phyloP scores from a whole-genome alignment of 2,113 vertebrate genomes.

The Pseudorhombus dupliciocellatus region DNA sequence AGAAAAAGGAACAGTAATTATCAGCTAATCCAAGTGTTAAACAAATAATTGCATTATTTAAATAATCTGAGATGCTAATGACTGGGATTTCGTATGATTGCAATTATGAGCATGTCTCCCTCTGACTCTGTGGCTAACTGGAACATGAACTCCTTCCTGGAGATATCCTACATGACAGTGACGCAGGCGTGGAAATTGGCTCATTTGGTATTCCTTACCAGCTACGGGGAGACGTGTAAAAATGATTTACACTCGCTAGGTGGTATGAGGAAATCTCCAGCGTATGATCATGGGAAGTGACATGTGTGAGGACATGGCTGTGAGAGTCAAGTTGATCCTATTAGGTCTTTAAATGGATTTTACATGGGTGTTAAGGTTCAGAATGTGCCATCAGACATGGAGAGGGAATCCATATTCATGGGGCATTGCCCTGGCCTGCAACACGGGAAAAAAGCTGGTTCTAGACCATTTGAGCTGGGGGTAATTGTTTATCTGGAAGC shows the following conservation, averaged over 20 bases:
- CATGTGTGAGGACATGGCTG: conserved; percentile 59
- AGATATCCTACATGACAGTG: not conserved
- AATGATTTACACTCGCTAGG: conserved; percentile 25
- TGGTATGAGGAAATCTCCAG: conserved; percentile 27
- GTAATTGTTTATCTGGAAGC: conserved; percentile 77
- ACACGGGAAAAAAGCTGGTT: conserved; percentile 58
- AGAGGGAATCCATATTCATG: conserved; percentile 80
- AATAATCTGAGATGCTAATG: conserved; percentile 68
- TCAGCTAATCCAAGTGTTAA: conserved; percentile 59
- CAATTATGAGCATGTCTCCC: conserved; percentile 47
- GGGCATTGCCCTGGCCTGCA: conserved; percentile 33
- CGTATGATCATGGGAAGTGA: conserved; percentile 59
- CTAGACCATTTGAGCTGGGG: conserved; percentile 67
- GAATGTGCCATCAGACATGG: conserved; percentile 73
- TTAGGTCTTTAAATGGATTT: conserved; percentile 82
- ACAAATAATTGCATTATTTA: conserved; percentile 66
- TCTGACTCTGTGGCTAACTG: conserved; percentile 23
- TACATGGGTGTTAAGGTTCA: conserved; percentile 79
- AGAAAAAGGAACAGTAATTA: conserved; percentile 65
- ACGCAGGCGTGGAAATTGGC: not conserved
- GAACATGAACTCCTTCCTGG: not conserved
- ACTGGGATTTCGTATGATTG: conserved; percentile 63
- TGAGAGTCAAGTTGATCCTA: conserved; percentile 79
- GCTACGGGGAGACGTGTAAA: not conserved
- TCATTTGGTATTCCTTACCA: conserved; percentile 10